These are phyloP conservation scores for Ciona savignyi DNA, from an alignment of 23 tunicate species.

Conservation along the genomic window DNA sequence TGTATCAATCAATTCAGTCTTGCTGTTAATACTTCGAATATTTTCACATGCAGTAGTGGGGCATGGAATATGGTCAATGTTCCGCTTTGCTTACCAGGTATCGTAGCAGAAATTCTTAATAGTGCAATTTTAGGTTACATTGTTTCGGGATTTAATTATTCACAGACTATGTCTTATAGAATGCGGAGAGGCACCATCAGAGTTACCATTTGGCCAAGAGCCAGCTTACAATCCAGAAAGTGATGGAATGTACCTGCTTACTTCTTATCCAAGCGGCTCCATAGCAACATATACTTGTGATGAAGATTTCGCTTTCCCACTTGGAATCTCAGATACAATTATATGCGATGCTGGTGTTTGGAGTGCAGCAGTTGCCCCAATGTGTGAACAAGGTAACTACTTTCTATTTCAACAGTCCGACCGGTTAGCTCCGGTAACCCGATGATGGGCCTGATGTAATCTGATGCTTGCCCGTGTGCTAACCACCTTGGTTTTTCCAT, in stretches of 20 bases:
- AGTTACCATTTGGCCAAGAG: neutral
- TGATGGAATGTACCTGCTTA: too few relatives aligned
- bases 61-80: neutral
- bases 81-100: neutral
- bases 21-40: neutral
- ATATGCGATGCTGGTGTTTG: neutral
- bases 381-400: neutral
- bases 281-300: neutral
- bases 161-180: neutral
- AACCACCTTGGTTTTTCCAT: too few relatives aligned
- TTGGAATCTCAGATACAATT: neutral
- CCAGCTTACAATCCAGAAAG: neutral
- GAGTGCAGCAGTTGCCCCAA: neutral
- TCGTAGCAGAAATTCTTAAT: too few relatives aligned
- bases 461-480: too few relatives aligned
- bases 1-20: neutral
- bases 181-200: neutral
- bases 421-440: too few relatives aligned
- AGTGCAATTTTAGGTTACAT: too few relatives aligned
- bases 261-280: too few relatives aligned
- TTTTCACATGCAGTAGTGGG: neutral
- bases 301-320: neutral
- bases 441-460: too few relatives aligned
- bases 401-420: too few relatives aligned
- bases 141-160: too few relatives aligned